Percentiles rank a stretch among this genome's conserved stretches.
Conservation (phyloP, 2,113 vertebrate genomes). For the Corvus cornix region DNA sequence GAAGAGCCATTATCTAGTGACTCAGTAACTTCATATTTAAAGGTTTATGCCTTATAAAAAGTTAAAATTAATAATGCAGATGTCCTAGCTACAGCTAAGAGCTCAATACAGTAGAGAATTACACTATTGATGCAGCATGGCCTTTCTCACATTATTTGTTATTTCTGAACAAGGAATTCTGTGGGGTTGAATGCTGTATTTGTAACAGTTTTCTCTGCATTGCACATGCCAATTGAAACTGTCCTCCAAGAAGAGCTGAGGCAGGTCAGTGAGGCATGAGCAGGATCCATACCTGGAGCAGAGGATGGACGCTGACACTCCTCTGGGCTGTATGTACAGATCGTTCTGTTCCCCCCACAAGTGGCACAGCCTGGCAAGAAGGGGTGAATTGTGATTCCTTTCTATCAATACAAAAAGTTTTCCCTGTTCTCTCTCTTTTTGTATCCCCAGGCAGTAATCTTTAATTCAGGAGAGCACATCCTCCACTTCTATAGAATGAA, state of each 20-base stretch:
- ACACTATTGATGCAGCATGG: accelerated
- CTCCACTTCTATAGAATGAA: background rate
- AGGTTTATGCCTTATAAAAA: background rate
- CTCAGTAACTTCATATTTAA: background rate
- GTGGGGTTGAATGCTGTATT: background rate
- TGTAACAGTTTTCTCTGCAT: background rate
- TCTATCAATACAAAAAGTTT: background rate
- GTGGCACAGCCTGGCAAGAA: background rate
- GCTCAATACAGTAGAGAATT: background rate
- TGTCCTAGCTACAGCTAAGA: background rate
- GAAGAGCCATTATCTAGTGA: background rate
- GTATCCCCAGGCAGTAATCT: background rate
- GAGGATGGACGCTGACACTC: background rate
- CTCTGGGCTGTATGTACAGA: background rate
- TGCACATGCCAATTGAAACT: background rate
- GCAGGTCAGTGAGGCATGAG: background rate
- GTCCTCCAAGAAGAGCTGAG: background rate
- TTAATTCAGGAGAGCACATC: background rate
- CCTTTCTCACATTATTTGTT: background rate
- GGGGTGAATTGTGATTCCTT: background rate
- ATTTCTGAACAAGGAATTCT: background rate
- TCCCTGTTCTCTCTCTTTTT: background rate
- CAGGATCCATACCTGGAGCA: background rate
- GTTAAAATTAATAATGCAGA: background rate
- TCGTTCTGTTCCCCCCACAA: background rate